These are phyloP conservation scores for Ormia ochracea DNA, from an alignment of 2,888 invertebrate genomes.

Conservation along the genomic window DNA sequence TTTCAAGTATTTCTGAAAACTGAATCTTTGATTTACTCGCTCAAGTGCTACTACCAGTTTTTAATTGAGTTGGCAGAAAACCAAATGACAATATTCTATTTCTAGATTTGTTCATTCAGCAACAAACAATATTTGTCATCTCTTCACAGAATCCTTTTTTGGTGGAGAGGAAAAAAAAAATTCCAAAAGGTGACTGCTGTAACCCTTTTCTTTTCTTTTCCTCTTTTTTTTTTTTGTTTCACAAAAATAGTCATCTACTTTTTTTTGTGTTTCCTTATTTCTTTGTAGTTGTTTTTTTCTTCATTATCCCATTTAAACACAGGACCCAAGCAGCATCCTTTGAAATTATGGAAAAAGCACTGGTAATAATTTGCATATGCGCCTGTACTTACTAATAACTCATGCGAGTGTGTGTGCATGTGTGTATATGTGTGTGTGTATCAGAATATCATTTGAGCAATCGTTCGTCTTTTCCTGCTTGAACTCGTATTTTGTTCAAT, in stretches of 20 bases:
- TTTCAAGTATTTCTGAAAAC: background rate
- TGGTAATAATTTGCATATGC: conserved; percentile 51
- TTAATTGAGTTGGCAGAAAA: background rate
- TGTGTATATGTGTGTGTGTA: conserved; percentile 29
- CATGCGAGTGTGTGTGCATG: background rate
- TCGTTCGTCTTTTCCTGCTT: conserved; percentile 59
- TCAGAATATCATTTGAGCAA: conserved; percentile 35
- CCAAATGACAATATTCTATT: conserved; percentile 30
- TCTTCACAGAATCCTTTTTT: conserved; percentile 43
- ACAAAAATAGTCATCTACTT: conserved; percentile 10
- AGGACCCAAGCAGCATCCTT: conserved; percentile 14
- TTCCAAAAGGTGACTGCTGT: conserved; percentile 46
- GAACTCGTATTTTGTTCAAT: conserved; percentile 8
- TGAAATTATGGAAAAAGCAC: conserved; percentile 12
- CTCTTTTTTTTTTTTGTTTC: background rate
- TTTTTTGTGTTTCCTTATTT: background rate
- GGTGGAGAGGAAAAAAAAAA: background rate
- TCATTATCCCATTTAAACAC: conserved; percentile 2
- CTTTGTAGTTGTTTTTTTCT: background rate
- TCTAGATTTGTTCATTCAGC: conserved; percentile 3
- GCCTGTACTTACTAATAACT: background rate
- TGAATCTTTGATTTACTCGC: background rate
- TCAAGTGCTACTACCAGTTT: conserved; percentile 25
- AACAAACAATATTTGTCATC: conserved; percentile 42
- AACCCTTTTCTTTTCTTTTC: conserved; percentile 46